phyloP scores from a whole-genome alignment of 92 coral and sea anemone species.

The Palythoa heliodiscus region DNA sequence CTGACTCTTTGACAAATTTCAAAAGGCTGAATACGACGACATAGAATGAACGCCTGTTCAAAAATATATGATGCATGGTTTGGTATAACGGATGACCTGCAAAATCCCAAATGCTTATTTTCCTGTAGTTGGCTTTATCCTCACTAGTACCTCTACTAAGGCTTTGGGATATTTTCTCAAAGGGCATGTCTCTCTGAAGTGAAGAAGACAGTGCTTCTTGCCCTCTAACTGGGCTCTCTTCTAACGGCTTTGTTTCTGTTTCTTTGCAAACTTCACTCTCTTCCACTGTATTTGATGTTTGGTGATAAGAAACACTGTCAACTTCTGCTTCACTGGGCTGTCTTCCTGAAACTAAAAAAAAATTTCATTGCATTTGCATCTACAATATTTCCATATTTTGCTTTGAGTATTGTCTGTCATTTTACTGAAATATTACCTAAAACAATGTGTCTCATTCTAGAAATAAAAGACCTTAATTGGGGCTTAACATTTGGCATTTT shows the following conservation, averaged over 20 bases:
- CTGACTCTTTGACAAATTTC: slow-evolving; percentile 15
- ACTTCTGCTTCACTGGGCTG: background rate
- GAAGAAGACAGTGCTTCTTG: background rate
- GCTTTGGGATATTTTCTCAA: slow-evolving; percentile 38
- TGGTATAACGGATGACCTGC: slow-evolving; percentile 77
- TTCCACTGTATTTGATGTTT: background rate
- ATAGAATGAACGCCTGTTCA: slow-evolving; percentile 65
- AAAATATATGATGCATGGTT: slow-evolving; percentile 78
- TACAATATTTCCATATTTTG: too few relatives aligned
- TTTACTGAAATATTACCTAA: too few relatives aligned
- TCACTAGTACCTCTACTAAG: slow-evolving; percentile 37
- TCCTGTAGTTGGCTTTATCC: slow-evolving; percentile 22
- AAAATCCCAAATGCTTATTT: slow-evolving; percentile 75
- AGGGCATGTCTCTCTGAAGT: slow-evolving; percentile 51
- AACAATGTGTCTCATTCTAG: too few relatives aligned
- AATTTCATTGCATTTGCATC: background rate
- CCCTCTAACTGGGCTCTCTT: background rate
- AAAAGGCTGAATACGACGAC: slow-evolving; percentile 61
- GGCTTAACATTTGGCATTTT: too few relatives aligned
- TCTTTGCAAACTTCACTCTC: background rate
- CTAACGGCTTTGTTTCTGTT: background rate
- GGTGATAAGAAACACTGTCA: background rate
- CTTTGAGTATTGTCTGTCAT: too few relatives aligned
- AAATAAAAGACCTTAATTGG: too few relatives aligned
- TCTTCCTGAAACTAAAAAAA: background rate